Evolutionary conservation across 2,888 invertebrate genomes (phyloP).

Genomic region (Spatulosminthurus flaviceps): DNA sequence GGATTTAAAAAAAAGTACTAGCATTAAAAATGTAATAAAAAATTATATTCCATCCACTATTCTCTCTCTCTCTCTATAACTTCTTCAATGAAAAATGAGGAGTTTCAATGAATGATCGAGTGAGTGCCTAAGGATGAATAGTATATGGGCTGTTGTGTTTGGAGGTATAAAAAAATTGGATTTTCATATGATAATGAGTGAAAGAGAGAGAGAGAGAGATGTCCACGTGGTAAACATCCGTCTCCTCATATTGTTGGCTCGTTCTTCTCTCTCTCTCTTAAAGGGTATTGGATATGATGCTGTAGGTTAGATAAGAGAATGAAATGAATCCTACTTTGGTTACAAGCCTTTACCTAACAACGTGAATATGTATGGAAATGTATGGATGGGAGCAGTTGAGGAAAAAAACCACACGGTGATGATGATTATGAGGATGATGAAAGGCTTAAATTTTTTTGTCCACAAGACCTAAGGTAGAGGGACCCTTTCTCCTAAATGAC

Average conservation of each 20-base stretch:
- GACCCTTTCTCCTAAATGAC: neutral
- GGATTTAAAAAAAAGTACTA: neutral
- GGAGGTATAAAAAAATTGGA: neutral
- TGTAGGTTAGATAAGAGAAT: conserved; percentile 1
- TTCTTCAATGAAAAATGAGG: conserved; percentile 1
- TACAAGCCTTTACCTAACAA: neutral
- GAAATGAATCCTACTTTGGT: conserved; percentile 35
- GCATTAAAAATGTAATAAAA: neutral
- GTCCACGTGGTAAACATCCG: conserved; percentile 34
- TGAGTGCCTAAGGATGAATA: conserved; percentile 11
- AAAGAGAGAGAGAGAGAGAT: neutral
- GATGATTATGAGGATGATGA: conserved; percentile 37
- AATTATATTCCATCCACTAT: neutral
- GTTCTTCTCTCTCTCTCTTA: neutral
- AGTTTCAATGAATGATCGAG: conserved; percentile 8
- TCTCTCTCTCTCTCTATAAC: neutral
- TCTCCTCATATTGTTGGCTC: neutral
- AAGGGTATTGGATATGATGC: neutral
- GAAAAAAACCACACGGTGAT: conserved; percentile 12
- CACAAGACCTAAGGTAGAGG: neutral
- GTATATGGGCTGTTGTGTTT: neutral
- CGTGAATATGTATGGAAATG: neutral
- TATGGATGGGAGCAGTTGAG: neutral
- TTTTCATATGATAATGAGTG: conserved; percentile 45
- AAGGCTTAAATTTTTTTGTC: conserved; percentile 44